A percentile compares a stretch with the other conserved stretches of the same genome.
Conservation (phyloP, 2,113 vertebrate species). For the Siniperca knerii region DNA sequence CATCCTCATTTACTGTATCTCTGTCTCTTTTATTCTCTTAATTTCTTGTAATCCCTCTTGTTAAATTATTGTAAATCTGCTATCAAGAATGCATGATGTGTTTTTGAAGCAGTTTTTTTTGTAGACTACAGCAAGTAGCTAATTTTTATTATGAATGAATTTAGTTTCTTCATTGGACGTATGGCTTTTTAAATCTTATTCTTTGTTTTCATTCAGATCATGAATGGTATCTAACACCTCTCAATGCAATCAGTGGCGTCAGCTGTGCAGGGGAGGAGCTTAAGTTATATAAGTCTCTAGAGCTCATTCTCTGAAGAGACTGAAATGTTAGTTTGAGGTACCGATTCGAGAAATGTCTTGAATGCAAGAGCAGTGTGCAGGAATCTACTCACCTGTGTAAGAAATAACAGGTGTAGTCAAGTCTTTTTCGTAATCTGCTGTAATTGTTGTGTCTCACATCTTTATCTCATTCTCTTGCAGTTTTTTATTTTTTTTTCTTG, state of each 20-base stretch:
- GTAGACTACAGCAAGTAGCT: not conserved
- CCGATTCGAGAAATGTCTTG: not conserved
- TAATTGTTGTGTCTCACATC: not conserved
- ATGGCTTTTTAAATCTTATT: not conserved
- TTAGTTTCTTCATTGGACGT: not conserved
- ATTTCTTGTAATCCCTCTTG: slow-evolving; percentile 13
- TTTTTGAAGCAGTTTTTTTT: not conserved
- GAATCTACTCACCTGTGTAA: not conserved
- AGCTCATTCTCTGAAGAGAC: not conserved
- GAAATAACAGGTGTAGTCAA: not conserved
- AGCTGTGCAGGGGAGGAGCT: not conserved
- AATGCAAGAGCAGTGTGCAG: not conserved
- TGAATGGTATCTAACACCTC: not conserved
- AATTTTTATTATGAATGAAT: not conserved
- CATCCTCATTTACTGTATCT: slow-evolving; percentile 81
- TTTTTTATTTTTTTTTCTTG: not conserved
- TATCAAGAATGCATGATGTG: not conserved
- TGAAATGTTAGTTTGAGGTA: not conserved
- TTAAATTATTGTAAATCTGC: slow-evolving; percentile 3
- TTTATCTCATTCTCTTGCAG: not conserved
- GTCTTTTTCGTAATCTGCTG: not conserved
- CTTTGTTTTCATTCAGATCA: not conserved
- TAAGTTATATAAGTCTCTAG: not conserved
- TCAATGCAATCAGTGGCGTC: not conserved
- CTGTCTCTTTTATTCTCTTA: not conserved